Conservation (phyloP, 2,113 vertebrate genomes). For the Lophius piscatorius region DNA sequence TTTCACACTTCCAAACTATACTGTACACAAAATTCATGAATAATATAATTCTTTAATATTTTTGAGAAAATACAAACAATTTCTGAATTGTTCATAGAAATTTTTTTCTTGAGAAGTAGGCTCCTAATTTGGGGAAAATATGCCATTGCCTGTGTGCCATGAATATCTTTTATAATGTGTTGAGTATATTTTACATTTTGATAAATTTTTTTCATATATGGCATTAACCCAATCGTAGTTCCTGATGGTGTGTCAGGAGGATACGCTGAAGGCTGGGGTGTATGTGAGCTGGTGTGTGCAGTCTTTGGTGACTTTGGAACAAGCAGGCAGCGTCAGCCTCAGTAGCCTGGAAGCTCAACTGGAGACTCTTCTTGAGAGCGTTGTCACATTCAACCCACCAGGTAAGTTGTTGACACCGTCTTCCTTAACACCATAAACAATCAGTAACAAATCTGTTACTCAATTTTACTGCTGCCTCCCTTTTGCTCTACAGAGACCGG, state of each 20-base stretch:
- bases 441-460: background rate
- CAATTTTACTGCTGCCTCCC: background rate
- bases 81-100: background rate
- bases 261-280: slow-evolving; percentile 62
- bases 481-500: slow-evolving; percentile 81
- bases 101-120: background rate
- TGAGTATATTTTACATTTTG: background rate
- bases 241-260: slow-evolving; percentile 55
- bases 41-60: background rate
- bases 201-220: background rate
- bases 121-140: background rate
- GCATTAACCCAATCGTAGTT: background rate
- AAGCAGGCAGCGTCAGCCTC: slow-evolving; percentile 86
- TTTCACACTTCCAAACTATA: background rate
- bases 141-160: no score
- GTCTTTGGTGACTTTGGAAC: slow-evolving; percentile 89
- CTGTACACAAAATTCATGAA: slow-evolving; percentile 1
- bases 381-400: slow-evolving; percentile 90
- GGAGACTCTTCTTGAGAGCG: slow-evolving; percentile 87
- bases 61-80: background rate
- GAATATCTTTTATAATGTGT: background rate
- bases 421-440: background rate
- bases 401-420: slow-evolving; percentile 69
- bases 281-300: slow-evolving; percentile 74
- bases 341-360: slow-evolving; percentile 87